Percentiles rank a stretch among this genome's conserved stretches.
Conservation (phyloP, 2,113 vertebrate genomes). For the Geothlypis trichas region DNA sequence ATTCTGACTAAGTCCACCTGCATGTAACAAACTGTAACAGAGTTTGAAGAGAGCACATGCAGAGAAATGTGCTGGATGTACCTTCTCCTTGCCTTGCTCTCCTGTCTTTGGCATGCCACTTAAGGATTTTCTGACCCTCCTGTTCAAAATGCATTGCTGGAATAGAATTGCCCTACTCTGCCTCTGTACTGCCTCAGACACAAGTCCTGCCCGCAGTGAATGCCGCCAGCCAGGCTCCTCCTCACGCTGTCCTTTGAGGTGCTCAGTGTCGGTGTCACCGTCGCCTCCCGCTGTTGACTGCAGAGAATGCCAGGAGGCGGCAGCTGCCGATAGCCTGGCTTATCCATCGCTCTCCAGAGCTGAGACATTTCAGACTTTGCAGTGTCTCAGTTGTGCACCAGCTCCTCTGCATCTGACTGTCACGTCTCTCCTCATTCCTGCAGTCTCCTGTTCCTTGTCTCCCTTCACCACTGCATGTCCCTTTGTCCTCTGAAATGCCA, state of each 20-base stretch:
- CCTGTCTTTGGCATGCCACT: not conserved
- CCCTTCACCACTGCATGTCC: not conserved
- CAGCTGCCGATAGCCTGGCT: not conserved
- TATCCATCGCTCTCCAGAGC: not conserved
- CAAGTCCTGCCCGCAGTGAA: not conserved
- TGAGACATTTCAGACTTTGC: not conserved
- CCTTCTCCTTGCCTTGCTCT: not conserved
- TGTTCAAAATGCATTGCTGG: not conserved
- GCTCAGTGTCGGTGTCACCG: not conserved
- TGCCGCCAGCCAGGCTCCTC: not conserved
- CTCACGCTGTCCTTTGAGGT: not conserved
- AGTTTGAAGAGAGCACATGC: not conserved
- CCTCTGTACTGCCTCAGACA: not conserved
- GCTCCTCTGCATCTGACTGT: not conserved
- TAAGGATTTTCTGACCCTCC: not conserved
- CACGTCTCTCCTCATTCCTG: not conserved
- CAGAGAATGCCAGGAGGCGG: not conserved
- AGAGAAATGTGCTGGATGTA: not conserved
- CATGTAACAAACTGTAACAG: not conserved
- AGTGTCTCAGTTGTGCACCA: not conserved
- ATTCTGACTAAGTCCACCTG: not conserved
- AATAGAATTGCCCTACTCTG: not conserved
- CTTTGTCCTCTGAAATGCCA: not conserved
- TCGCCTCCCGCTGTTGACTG: not conserved
- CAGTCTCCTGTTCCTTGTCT: not conserved